Evolutionary conservation across 2,113 vertebrate genomes (phyloP), one percentile per base, ranked within the genome.

Genomic region (Cichladusa arquata): DNA sequence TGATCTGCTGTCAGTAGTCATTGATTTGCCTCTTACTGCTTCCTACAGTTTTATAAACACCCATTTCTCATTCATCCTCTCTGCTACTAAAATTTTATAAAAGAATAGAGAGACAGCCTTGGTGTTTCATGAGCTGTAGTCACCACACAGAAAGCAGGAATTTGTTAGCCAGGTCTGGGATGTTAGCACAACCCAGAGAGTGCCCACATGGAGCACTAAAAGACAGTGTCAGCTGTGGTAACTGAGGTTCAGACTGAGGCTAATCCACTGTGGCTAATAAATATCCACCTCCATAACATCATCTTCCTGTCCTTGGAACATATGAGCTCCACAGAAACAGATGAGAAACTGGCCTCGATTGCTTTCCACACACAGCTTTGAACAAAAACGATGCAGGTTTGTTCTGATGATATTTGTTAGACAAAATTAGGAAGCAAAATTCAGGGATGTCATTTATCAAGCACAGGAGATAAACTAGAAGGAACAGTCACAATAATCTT

Each of bases 351-450:
- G 58, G 44, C 26, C 36, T 72, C 1, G 4, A 5, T 61, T 67
- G 47, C 31, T 45, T 74, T 77, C 47, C 25, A 50, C 28, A 34
- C 19, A 42, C 3, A 44, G 15, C 34, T 96, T 33, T 61, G 25
- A 11, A 54, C 0, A 8, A 40, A 44, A 67, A 5, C 0, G 0
- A 23, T 61, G 8, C 9, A 72, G 36, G 38, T 29, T 89, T 9
- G n/a, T 86, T 91, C 40, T 67, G 16, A 19, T 72, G 14, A 25
- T 71, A 65, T 24, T 80, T 72, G 24, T 29, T 36, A 80, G 42
- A 34, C 22, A 76, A 74, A 81, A 87, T 47, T 65, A 42, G 40
- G n/a, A 84, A 71, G 19, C 38, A 74, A 77, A 73, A 29, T 40
- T 9, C 16, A 50, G 70, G 91, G 31, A 36, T 60, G 38, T 13